A percentile compares a stretch with the other conserved stretches of the same genome.
These are phyloP conservation scores for Paedocypris sp. DNA, from an alignment of 2,113 vertebrate species.

Conservation along the genomic window DNA sequence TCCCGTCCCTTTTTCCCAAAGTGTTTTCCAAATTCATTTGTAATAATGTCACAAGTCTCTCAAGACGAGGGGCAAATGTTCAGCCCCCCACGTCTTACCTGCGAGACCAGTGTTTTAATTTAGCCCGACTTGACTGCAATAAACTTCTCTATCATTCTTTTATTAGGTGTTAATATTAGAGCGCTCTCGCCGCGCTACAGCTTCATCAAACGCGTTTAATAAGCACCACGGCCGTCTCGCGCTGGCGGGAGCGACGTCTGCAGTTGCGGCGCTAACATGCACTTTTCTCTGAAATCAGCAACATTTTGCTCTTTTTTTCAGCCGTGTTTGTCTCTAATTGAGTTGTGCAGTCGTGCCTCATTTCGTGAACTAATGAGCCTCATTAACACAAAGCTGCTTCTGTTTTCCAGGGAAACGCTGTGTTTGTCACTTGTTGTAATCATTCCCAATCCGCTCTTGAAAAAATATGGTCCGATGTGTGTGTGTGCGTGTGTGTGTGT, in stretches of 20 bases:
- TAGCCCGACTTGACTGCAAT: slow-evolving; percentile 39
- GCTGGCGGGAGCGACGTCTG: slow-evolving; percentile 11
- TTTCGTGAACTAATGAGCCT: neutral
- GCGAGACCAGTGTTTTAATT: slow-evolving; percentile 42
- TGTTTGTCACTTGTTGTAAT: neutral
- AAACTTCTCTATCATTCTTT: slow-evolving; percentile 41
- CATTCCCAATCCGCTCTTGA: neutral
- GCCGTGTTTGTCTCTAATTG: neutral
- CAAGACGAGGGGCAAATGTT: slow-evolving; percentile 15
- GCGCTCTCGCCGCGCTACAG: slow-evolving; percentile 25
- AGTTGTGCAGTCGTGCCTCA: neutral
- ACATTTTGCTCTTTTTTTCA: neutral
- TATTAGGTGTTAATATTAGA: slow-evolving; percentile 46
- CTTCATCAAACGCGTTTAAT: slow-evolving; percentile 42
- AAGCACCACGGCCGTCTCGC: slow-evolving; percentile 31
- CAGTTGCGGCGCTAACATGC: slow-evolving; percentile 8
- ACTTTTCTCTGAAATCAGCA: neutral
- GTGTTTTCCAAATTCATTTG: slow-evolving; percentile 32
- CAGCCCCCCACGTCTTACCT: slow-evolving; percentile 17
- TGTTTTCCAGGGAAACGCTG: neutral
- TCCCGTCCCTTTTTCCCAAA: slow-evolving; percentile 5
- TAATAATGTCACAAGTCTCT: slow-evolving; percentile 40
- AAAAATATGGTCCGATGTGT: neutral
- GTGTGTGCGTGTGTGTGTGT: too few relatives aligned
- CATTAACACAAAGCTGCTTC: neutral